Evolutionary conservation across 2,888 invertebrate species (phyloP).

Genomic region (Lottia gigantea): DNA sequence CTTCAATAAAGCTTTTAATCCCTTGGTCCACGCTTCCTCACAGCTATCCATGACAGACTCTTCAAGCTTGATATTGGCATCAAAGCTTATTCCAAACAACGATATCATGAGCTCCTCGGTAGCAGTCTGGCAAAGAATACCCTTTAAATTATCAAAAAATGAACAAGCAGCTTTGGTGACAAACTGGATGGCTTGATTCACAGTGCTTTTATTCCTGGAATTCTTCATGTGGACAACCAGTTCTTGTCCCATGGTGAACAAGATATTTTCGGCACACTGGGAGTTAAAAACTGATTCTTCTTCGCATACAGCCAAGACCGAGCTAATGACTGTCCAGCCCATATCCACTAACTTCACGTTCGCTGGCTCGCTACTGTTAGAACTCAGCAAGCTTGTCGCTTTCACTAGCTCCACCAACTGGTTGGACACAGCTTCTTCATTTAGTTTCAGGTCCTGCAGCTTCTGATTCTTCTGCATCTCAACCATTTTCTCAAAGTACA

Average conservation of each 20-base stretch:
- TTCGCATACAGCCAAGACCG: conserved; percentile 45
- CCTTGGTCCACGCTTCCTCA: conserved; percentile 43
- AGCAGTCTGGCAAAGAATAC: conserved; percentile 38
- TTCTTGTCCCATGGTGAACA: conserved; percentile 33
- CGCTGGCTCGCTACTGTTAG: neutral
- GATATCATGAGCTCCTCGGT: conserved; percentile 48
- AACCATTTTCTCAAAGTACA: neutral
- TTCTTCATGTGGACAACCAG: conserved; percentile 27
- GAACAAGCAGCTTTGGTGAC: conserved; percentile 50
- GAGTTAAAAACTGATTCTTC: conserved; percentile 40
- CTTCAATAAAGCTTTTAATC: conserved; percentile 37
- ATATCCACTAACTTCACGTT: conserved; percentile 29
- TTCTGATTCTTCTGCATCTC: neutral
- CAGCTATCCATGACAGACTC: neutral
- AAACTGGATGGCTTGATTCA: conserved; percentile 48
- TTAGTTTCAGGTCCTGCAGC: too few species aligned
- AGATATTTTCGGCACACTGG: conserved; percentile 37
- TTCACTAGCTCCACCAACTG: conserved; percentile 17
- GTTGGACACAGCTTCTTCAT: neutral
- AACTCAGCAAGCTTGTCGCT: conserved; percentile 10
- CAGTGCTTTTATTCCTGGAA: conserved; percentile 28
- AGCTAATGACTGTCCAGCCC: conserved; percentile 49
- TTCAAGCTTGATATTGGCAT: conserved; percentile 21
- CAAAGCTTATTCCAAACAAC: conserved; percentile 42
- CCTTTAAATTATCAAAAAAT: conserved; percentile 54